Evolutionary conservation across 1,140 invertebrate genomes (phyloP).

Genomic region (Piezodorus guildinii): DNA sequence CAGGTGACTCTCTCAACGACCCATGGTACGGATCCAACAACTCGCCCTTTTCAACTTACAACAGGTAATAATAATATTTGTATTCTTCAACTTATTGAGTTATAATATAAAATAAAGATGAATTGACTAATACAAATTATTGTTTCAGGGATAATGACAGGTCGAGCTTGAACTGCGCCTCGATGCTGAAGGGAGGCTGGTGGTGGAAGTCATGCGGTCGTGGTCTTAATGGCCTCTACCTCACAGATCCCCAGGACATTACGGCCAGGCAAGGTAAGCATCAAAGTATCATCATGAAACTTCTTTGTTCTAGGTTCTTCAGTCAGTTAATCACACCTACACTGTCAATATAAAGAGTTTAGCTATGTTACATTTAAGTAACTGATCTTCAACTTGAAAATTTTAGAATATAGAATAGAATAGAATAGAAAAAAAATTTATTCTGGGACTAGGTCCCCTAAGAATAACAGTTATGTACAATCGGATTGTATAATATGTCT

Average conservation of each 20-base stretch:
- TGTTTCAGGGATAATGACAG: slow-evolving; percentile 69
- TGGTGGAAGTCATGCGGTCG: slow-evolving; percentile 88
- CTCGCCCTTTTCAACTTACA: slow-evolving; percentile 83
- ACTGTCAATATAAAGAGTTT: too few species aligned
- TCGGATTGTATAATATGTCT: too few species aligned
- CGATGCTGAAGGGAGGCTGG: slow-evolving; percentile 86
- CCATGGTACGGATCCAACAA: slow-evolving; percentile 87
- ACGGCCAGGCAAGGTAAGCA: slow-evolving; percentile 70
- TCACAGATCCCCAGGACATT: slow-evolving; percentile 76
- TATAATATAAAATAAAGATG: too few species aligned
- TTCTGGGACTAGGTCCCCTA: too few species aligned
- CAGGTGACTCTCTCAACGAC: slow-evolving; percentile 80
- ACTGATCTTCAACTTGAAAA: too few species aligned
- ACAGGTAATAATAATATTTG: slow-evolving; percentile 44
- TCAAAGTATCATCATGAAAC: background rate
- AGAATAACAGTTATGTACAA: too few species aligned
- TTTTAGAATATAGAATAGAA: too few species aligned
- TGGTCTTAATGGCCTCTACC: slow-evolving; percentile 74
- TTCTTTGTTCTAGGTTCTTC: too few species aligned
- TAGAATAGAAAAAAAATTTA: too few species aligned
- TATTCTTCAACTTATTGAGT: too few species aligned
- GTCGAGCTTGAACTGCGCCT: slow-evolving; percentile 79
- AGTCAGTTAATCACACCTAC: too few species aligned
- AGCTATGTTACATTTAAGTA: too few species aligned
- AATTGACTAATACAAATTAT: background rate